Conservation (phyloP, 2,797 vertebrate genomes). For the Mus caroli region DNA sequence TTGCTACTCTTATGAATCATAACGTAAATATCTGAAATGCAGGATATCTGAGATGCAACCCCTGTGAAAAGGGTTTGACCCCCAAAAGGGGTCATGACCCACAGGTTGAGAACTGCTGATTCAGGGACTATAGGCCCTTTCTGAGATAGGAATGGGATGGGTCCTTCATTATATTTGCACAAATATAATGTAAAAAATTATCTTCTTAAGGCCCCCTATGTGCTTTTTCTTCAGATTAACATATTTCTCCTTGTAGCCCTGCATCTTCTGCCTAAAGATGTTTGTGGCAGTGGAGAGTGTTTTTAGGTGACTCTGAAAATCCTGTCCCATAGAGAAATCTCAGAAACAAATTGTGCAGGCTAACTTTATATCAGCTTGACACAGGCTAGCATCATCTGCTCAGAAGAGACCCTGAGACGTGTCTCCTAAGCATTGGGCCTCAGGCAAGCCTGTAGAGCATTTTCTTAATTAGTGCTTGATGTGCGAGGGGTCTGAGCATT, state of each 20-base stretch:
- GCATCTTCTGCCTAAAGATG: background rate
- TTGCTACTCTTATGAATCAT: background rate
- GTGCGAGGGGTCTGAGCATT: background rate
- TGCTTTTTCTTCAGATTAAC: background rate
- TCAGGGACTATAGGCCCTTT: background rate
- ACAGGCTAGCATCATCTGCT: background rate
- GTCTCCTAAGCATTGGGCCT: background rate
- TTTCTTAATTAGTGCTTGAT: background rate
- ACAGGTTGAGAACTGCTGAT: background rate
- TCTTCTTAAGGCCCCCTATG: background rate
- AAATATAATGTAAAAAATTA: slow-evolving; percentile 1
- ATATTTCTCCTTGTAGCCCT: background rate
- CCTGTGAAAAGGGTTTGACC: background rate
- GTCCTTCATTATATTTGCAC: background rate
- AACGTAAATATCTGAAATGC: background rate
- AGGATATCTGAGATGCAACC: background rate
- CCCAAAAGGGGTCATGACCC: background rate
- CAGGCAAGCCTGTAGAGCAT: background rate
- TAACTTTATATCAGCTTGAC: background rate
- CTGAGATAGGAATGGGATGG: background rate
- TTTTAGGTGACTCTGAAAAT: slow-evolving; percentile 37
- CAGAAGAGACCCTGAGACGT: background rate
- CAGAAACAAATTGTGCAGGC: background rate
- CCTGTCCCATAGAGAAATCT: slow-evolving; percentile 33
- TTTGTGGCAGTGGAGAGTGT: background rate